These are phyloP conservation scores for Phycodurus eques DNA, from an alignment of 2,113 vertebrate species.

Conservation along the genomic window DNA sequence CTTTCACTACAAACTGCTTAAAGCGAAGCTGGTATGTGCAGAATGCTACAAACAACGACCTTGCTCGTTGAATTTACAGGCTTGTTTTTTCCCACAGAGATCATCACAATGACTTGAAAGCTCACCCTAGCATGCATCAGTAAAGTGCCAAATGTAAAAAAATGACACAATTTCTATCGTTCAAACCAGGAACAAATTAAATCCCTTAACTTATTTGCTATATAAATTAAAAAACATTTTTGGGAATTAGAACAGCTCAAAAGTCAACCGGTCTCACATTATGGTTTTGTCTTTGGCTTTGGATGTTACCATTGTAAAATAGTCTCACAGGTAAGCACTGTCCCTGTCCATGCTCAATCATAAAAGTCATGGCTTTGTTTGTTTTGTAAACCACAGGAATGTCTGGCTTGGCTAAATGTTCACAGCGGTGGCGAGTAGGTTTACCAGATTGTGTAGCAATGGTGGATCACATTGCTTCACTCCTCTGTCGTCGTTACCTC, in stretches of 20 bases:
- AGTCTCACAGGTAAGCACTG: constrained; percentile 32
- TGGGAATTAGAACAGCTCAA: background rate
- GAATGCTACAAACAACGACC: constrained; percentile 8
- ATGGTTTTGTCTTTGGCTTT: background rate
- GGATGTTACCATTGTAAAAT: background rate
- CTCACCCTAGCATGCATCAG: constrained; percentile 14
- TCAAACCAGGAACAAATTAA: background rate
- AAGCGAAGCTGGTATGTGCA: constrained; percentile 21
- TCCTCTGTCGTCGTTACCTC: constrained; percentile 12
- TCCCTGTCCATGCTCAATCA: constrained; percentile 24
- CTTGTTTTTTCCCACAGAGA: constrained; percentile 28
- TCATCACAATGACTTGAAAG: constrained; percentile 31
- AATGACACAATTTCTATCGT: background rate
- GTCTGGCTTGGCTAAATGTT: constrained; percentile 26
- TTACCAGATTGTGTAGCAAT: constrained; percentile 37
- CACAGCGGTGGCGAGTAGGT: constrained; percentile 25
- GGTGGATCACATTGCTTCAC: constrained; percentile 19
- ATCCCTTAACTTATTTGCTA: background rate
- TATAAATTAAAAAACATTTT: background rate
- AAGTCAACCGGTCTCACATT: background rate
- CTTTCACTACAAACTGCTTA: constrained; percentile 31
- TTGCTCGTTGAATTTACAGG: constrained; percentile 54
- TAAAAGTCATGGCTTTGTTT: constrained; percentile 31
- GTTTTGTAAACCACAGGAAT: constrained; percentile 40
- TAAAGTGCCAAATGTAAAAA: background rate